Evolutionary conservation across 2,888 invertebrate genomes (phyloP).

Genomic region (Drosophila mettleri): DNA sequence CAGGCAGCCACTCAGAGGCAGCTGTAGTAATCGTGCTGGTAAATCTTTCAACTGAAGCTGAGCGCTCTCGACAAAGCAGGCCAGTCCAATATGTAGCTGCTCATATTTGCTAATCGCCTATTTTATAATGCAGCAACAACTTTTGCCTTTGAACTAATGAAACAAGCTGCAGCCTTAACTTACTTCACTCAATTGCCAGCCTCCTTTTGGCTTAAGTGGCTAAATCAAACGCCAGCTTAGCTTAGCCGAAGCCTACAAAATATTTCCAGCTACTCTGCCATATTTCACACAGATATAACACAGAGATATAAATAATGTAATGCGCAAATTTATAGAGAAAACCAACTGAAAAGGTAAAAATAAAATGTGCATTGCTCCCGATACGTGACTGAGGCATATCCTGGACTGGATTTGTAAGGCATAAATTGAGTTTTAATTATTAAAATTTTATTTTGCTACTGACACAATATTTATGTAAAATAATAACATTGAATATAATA

Average conservation of each 20-base stretch:
- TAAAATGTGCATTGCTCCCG: not conserved
- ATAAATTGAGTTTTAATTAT: slow-evolving; percentile 1
- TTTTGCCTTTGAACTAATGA: slow-evolving; percentile 23
- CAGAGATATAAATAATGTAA: slow-evolving; percentile 51
- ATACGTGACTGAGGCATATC: slow-evolving; percentile 20
- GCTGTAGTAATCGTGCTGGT: slow-evolving; percentile 4
- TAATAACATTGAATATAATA: not conserved
- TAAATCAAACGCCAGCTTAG: slow-evolving; percentile 44
- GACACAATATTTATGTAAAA: not conserved
- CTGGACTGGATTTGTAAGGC: slow-evolving; percentile 1
- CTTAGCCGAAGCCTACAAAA: slow-evolving; percentile 41
- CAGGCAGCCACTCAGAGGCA: slow-evolving; percentile 7
- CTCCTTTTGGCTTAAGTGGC: slow-evolving; percentile 37
- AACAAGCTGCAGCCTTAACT: slow-evolving; percentile 36
- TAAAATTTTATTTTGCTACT: not conserved
- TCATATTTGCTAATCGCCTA: slow-evolving; percentile 17
- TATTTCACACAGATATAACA: slow-evolving; percentile 46
- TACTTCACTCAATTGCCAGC: slow-evolving; percentile 59
- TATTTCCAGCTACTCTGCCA: slow-evolving; percentile 23
- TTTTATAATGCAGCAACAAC: slow-evolving; percentile 19
- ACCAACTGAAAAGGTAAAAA: not conserved
- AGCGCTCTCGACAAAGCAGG: not conserved
- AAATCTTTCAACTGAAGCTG: slow-evolving; percentile 14
- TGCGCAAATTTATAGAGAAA: slow-evolving; percentile 64
- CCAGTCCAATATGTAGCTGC: not conserved